A percentile compares a stretch with the other conserved stretches of the same genome.
phyloP scores from a whole-genome alignment of 1,140 invertebrate species.

The Sycobia sp. region DNA sequence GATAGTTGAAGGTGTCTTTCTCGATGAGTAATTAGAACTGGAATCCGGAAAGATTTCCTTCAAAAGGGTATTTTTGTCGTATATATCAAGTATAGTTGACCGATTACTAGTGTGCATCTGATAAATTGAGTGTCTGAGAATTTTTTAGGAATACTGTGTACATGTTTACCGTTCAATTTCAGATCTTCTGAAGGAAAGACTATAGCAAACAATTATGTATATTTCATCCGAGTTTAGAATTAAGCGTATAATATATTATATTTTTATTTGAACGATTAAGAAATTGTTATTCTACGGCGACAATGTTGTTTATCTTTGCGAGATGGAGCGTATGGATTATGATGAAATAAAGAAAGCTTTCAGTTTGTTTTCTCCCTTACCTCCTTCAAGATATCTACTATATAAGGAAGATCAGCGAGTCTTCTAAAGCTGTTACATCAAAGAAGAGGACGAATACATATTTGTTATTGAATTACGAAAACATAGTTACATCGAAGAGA shows the following conservation, averaged over 20 bases:
- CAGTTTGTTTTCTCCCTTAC: not conserved
- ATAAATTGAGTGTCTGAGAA: not conserved
- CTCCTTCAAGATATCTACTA: not conserved
- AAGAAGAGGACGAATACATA: not conserved
- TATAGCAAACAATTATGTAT: not conserved
- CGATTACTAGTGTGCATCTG: not conserved
- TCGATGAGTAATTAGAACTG: constrained; percentile 1
- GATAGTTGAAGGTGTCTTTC: constrained; percentile 14
- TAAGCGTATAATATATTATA: too few relatives aligned
- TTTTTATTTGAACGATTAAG: too few relatives aligned
- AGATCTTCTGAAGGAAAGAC: not conserved
- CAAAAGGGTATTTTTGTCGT: constrained; percentile 24
- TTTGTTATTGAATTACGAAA: not conserved
- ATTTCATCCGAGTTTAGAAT: not conserved
- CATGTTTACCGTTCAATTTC: constrained; percentile 8
- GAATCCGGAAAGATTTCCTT: not conserved
- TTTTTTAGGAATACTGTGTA: constrained; percentile 11
- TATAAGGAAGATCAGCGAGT: not conserved
- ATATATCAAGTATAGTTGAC: not conserved
- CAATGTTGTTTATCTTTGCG: not conserved
- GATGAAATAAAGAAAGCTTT: constrained; percentile 29
- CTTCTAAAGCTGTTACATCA: not conserved
- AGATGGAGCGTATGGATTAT: too few relatives aligned
- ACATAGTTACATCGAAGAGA: not conserved
- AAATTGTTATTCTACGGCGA: not conserved